Conservation (phyloP, 2,888 invertebrate species). For the Pycnomerus fuliginosus region DNA sequence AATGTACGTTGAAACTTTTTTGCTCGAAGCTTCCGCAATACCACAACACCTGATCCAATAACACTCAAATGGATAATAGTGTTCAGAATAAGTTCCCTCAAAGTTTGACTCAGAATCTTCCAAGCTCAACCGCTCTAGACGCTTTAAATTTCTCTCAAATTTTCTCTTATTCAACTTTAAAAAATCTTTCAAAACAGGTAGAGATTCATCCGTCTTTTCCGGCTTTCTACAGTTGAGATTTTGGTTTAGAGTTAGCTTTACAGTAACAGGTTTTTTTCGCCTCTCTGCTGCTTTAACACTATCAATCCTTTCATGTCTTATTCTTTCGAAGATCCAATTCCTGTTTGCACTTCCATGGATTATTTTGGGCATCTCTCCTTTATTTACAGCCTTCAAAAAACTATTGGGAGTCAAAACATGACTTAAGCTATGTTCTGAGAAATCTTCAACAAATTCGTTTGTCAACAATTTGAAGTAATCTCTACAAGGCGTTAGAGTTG, state of each 20-base stretch:
- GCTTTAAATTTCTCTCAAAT: neutral
- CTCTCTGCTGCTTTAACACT: neutral
- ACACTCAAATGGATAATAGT: constrained; percentile 42
- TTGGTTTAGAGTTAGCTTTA: constrained; percentile 1
- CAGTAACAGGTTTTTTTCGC: constrained; percentile 19
- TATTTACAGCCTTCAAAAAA: constrained; percentile 36
- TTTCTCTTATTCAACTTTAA: neutral
- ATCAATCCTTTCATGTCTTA: constrained; percentile 6
- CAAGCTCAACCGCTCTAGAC: neutral
- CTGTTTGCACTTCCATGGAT: constrained; percentile 42
- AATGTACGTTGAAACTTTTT: constrained; percentile 30
- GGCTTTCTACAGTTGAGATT: neutral
- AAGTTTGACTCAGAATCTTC: neutral
- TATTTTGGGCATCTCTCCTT: constrained; percentile 22
- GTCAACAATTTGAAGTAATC: constrained; percentile 37
- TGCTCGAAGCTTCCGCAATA: constrained; percentile 26
- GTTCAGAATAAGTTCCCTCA: constrained; percentile 22
- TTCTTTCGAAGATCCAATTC: constrained; percentile 31
- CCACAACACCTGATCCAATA: constrained; percentile 41
- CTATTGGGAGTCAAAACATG: constrained; percentile 38
- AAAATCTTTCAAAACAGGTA: neutral
- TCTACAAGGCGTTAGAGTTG: constrained; percentile 43
- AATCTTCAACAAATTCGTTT: constrained; percentile 31
- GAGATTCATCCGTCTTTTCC: neutral
- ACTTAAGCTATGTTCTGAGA: constrained; percentile 35